These are phyloP conservation scores for Lasioglossum calceatum DNA, from an alignment of 2,888 invertebrate genomes.

Conservation along the genomic window DNA sequence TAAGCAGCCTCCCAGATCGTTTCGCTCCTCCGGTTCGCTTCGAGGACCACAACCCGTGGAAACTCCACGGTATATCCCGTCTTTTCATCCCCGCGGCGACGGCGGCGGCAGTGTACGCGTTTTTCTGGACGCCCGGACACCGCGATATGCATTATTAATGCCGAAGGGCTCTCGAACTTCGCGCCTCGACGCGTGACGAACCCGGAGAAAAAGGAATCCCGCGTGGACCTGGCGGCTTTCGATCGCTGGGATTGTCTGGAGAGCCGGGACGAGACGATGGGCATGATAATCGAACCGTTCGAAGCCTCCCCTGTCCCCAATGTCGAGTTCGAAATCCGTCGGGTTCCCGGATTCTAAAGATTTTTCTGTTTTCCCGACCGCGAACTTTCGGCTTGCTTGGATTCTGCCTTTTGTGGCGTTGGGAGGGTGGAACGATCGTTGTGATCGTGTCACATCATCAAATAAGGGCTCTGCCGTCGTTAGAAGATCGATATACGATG, in stretches of 20 bases:
- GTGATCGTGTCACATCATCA: neutral
- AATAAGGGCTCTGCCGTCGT: neutral
- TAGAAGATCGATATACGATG: neutral
- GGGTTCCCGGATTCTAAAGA: neutral
- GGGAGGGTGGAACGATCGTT: neutral
- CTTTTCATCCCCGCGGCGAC: constrained; percentile 1
- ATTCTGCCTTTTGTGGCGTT: neutral
- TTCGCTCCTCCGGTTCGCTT: constrained; percentile 2
- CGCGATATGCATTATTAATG: constrained; percentile 67
- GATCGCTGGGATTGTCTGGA: constrained; percentile 42
- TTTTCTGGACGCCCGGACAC: constrained; percentile 20
- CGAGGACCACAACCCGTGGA: constrained; percentile 29
- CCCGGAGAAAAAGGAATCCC: constrained; percentile 44
- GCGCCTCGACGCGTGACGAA: constrained; percentile 61
- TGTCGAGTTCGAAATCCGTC: neutral
- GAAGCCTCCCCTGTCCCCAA: neutral
- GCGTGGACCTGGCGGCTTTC: constrained; percentile 31
- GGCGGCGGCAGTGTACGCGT: constrained; percentile 27
- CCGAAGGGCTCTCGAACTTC: constrained; percentile 42
- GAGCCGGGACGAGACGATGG: constrained; percentile 21
- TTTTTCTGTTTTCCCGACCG: neutral
- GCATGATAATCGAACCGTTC: constrained; percentile 16
- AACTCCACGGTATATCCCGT: constrained; percentile 14
- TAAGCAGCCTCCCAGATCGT: constrained; percentile 29
- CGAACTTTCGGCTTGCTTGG: neutral